Base-by-base conservation (phyloP, 1,140 invertebrate genomes). In the Drosophila saltans region DNA sequence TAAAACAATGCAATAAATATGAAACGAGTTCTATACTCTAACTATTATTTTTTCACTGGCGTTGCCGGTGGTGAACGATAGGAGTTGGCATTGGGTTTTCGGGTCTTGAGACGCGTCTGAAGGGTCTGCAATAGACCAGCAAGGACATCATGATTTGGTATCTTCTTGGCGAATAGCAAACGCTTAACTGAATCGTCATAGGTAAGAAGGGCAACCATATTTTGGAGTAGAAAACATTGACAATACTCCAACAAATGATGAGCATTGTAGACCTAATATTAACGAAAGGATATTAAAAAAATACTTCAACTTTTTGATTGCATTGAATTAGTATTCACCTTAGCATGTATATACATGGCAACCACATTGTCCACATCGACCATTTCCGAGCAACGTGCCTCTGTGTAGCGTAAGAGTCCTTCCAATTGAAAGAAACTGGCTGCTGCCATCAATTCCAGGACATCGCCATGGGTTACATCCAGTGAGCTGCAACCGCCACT, bases 401-500 rank as follows among this genome's bases (percentile, higher is more conserved):
- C 97, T 81, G 97, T 98, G 85, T 96, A 97, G 68, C 96, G 92
- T 63, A 98, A 93, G 16, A 98, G 93, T 45, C 96, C 97, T 83
- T 98, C 96, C 74, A 98, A 92, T 89, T 98, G 97, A 92, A 98
- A 98, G 93, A 98, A 98, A 85, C 97, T 97, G 0, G 97, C 97
- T 0, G 97, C 97, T 3, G 97, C 97, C 95, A 98, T 97, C 45
- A 98, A 92, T 91, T 98, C 97, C 65, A 98, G 92, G 36, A 98
- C 95, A 84, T 98, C 97, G 60, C 94, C 95, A 56, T 96, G 95
- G 52, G 96, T 95, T 1, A 97, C 95, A 77, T 96, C 94, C 41
- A 97, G 92, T 0, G 95, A 95, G 57, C 95, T 94, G 85, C 96
- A 97, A 21, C 97, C 97, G 16, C 97, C 97, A 76, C 97, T 97